A percentile compares a stretch with the other conserved stretches of the same genome.
Evolutionary conservation across 2,113 vertebrate species (phyloP).

Genomic region (Corythornis cristatus): DNA sequence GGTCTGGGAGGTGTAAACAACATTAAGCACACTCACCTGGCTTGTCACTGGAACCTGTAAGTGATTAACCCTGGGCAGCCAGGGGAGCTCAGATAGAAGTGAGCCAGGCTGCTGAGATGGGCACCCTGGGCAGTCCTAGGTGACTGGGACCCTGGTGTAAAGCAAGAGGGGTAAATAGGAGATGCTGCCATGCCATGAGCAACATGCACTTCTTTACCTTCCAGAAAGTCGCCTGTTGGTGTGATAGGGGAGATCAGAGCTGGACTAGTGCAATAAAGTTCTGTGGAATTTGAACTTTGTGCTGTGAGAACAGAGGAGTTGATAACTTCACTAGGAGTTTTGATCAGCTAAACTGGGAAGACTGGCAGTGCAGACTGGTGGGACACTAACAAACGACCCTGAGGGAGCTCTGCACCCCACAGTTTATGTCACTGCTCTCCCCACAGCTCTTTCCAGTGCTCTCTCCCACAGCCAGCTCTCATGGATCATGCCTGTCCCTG

Average conservation of each 20-base stretch:
- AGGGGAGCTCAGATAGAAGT: rapidly evolving
- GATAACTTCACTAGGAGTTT: background rate
- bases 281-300: background rate
- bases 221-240: background rate
- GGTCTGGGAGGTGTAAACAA: background rate
- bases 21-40: background rate
- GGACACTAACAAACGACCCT: background rate
- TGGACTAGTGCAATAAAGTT: background rate
- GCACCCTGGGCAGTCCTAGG: background rate
- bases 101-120: background rate
- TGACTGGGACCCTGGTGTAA: background rate
- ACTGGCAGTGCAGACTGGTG: background rate
- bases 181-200: background rate
- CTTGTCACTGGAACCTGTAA: background rate
- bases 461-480: background rate
- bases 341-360: background rate
- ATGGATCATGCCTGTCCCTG: background rate
- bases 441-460: background rate
- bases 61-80: background rate
- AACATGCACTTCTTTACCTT: background rate
- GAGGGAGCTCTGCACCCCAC: background rate
- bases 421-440: background rate
- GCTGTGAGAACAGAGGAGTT: background rate
- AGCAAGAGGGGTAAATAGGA: background rate
- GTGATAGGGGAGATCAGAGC: background rate